Conservation (phyloP, 2,797 vertebrate genomes). For the Leptatherina wallacei region DNA sequence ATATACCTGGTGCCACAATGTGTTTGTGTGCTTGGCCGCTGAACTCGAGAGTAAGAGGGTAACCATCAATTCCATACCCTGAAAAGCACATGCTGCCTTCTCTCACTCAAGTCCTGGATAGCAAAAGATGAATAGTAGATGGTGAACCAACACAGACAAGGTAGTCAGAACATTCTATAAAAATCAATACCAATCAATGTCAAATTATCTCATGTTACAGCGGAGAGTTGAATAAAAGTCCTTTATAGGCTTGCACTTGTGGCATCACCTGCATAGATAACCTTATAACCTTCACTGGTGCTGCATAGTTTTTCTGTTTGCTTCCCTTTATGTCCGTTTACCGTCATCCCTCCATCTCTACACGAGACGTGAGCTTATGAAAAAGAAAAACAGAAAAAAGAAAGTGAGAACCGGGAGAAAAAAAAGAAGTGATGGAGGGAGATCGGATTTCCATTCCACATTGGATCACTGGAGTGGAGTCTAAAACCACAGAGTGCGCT, state of each 20-base stretch:
- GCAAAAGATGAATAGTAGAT: neutral
- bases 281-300: constrained; percentile 7
- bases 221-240: neutral
- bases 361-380: constrained; percentile 46
- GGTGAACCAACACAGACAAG: constrained; percentile 17
- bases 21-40: too few relatives aligned
- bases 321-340: constrained; percentile 23
- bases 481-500: constrained; percentile 83
- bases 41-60: too few relatives aligned
- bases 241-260: constrained; percentile 9
- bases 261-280: constrained; percentile 16
- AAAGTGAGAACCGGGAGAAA: constrained; percentile 29
- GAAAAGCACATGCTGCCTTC: too few relatives aligned
- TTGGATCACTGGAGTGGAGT: constrained; percentile 81
- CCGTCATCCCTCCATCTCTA: constrained; percentile 45
- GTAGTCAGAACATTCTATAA: constrained; percentile 36
- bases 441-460: constrained; percentile 81
- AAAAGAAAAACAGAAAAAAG: constrained; percentile 54
- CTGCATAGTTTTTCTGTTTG: constrained; percentile 5
- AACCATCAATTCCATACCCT: too few relatives aligned
- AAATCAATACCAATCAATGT: constrained; percentile 39
- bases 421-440: constrained; percentile 11
- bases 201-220: constrained; percentile 20
- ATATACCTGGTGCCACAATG: too few relatives aligned
- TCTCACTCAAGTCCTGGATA: too few relatives aligned